Evolutionary conservation across 2,797 vertebrate genomes (phyloP).

Genomic region (Urosaurus nigricauda): DNA sequence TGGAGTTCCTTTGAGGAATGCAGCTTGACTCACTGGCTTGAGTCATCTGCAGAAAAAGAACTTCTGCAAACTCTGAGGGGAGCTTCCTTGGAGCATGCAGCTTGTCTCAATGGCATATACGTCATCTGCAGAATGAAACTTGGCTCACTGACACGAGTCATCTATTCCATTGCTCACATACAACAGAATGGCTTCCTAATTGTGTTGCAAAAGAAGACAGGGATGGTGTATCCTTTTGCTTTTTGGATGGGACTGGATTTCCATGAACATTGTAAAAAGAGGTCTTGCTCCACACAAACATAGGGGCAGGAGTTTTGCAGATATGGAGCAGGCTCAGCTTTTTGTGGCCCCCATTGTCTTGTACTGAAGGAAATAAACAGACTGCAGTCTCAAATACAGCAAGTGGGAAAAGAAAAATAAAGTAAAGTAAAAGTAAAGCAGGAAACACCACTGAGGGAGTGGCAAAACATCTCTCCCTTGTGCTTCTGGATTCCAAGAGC

Average conservation of each 20-base stretch:
- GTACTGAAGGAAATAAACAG: not conserved
- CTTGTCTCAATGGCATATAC: no score
- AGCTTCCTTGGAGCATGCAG: no score
- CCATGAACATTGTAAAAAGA: no score
- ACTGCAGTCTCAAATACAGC: not conserved
- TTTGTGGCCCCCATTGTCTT: not conserved
- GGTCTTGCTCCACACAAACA: no score
- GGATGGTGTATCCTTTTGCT: not conserved
- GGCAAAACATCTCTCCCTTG: not conserved
- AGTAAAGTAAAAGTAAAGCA: no score
- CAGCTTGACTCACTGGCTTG: not conserved
- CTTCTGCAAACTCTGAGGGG: no score
- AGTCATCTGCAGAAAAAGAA: not conserved
- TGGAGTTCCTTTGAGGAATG: slow-evolving; percentile 8
- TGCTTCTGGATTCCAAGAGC: not conserved
- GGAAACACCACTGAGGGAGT: not conserved
- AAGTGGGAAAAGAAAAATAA: no score
- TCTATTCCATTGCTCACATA: not conserved
- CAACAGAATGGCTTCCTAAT: not conserved
- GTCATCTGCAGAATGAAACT: no score
- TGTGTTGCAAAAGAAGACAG: not conserved
- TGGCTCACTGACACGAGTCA: no score
- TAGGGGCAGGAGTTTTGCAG: not conserved
- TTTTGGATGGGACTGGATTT: not conserved
- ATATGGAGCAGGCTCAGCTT: not conserved